These are phyloP conservation scores for Elanus axillaris DNA, from an alignment of 2,113 vertebrate genomes.

Conservation along the genomic window DNA sequence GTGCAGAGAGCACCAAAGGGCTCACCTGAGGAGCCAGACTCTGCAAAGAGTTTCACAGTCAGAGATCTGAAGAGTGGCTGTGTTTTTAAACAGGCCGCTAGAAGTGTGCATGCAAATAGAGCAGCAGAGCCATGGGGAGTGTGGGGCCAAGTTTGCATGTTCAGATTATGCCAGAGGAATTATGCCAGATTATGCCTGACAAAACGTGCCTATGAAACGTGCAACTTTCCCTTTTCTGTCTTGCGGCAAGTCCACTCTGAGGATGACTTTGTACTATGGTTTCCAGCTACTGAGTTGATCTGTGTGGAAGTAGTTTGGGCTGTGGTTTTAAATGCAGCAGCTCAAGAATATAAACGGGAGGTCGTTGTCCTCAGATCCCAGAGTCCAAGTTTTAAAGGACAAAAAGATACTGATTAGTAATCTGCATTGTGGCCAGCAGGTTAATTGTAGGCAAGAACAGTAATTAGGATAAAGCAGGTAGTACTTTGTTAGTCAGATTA, in stretches of 20 bases:
- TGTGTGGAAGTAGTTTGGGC: not conserved
- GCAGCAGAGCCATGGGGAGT: accelerated
- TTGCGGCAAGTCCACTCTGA: not conserved
- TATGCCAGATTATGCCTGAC: no score
- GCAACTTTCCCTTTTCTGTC: not conserved
- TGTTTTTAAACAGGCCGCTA: not conserved
- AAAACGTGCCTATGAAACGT: not conserved
- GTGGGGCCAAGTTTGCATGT: not conserved
- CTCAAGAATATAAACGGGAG: not conserved
- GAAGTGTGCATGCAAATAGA: not conserved
- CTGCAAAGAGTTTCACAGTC: not conserved
- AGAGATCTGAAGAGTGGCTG: not conserved
- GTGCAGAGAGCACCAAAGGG: not conserved
- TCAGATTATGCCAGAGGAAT: not conserved
- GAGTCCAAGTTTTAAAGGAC: not conserved
- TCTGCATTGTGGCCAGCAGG: not conserved
- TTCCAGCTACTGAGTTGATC: not conserved
- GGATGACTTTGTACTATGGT: not conserved
- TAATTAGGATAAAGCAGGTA: not conserved
- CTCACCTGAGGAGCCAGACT: no score
- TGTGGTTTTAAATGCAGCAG: not conserved
- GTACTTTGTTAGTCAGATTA: not conserved
- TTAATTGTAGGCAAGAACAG: not conserved
- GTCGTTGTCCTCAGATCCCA: not conserved
- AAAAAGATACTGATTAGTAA: not conserved